Evolutionary conservation across 2,888 invertebrate species (phyloP), one percentile per base, ranked within the genome.

Genomic region (Archips xylosteana): DNA sequence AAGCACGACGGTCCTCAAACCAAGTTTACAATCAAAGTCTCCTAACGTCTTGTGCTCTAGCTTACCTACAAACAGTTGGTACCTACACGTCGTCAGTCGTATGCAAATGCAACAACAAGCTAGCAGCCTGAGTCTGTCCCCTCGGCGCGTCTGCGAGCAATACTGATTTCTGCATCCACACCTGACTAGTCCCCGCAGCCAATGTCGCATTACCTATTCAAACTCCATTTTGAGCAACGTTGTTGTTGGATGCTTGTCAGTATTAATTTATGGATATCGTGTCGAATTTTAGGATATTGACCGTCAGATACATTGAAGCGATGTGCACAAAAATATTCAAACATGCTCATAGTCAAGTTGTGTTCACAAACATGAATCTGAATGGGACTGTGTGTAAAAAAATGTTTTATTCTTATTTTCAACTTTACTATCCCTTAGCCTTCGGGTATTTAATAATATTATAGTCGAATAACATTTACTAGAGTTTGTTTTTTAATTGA

Each of bases 81-180:
- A 12, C 36, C 60, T 60, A 34, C 60, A 60, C 77, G 75, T 74
- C 75, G 76, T 72, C 75, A 71, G 71, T 77, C 80, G 83, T 85
- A 91, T 90, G 87, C 86, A 90, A 90, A 91, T 90, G 83, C 82
- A 80, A 83, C 85, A 83, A 84, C 83, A 81, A 83, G 81, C 81
- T 83, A 80, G 84, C 82, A 76, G 77, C 76, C 77, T 9, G 74
- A 76, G 39, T 36, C 68, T 77, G 84, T 88, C 89, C 89, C 89
- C 89, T 76, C 76, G 87, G 87, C 81, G 85, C 83, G 80, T 73
- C 76, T 78, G 78, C 74, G 75, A 78, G 84, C 84, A 86, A 85
- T 87, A 85, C 85, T 84, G 86, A 87, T 85, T 86, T 82, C 84
- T 84, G 84, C 83, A 86, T 84, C 83, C 81, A 81, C 87, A 89